These are phyloP conservation scores for Andrena flavipes DNA, from an alignment of 2,888 invertebrate species.

Conservation along the genomic window DNA sequence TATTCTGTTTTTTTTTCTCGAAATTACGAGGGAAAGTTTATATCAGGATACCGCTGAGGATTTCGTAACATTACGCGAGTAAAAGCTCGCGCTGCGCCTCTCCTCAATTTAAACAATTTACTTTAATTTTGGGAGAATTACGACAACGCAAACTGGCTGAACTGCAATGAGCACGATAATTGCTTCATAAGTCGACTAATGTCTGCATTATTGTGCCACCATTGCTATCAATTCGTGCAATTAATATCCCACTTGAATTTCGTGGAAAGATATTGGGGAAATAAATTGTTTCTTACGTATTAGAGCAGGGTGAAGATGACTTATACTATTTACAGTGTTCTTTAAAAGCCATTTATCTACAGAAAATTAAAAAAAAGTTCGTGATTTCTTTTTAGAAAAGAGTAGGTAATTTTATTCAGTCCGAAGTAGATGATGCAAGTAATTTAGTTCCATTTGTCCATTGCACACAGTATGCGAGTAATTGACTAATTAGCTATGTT, in stretches of 20 bases:
- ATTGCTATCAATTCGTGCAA: slow-evolving; percentile 4
- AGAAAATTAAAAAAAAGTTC: too few species aligned
- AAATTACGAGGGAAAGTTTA: slow-evolving; percentile 51
- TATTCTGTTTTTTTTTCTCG: slow-evolving; percentile 40
- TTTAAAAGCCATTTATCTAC: not conserved
- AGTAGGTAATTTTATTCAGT: too few species aligned
- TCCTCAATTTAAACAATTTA: slow-evolving; percentile 57
- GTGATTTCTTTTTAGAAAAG: too few species aligned
- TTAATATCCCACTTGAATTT: not conserved
- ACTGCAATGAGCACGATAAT: slow-evolving; percentile 27
- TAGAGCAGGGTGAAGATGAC: not conserved
- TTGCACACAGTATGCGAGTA: too few species aligned
- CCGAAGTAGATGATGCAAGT: too few species aligned
- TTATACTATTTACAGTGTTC: not conserved
- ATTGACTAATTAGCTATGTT: too few species aligned
- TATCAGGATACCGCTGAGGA: slow-evolving; percentile 40
- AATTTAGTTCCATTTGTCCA: too few species aligned
- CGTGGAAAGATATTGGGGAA: not conserved
- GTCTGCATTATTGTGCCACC: slow-evolving; percentile 31
- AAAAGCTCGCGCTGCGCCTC: slow-evolving; percentile 26
- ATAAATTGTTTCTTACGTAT: not conserved
- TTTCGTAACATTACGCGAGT: slow-evolving; percentile 57
- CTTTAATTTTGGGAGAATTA: slow-evolving; percentile 51
- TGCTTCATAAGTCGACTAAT: slow-evolving; percentile 16
- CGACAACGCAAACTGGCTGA: slow-evolving; percentile 5